Base-by-base conservation (phyloP, 1,140 invertebrate species). In the Ceratitis capitata region DNA sequence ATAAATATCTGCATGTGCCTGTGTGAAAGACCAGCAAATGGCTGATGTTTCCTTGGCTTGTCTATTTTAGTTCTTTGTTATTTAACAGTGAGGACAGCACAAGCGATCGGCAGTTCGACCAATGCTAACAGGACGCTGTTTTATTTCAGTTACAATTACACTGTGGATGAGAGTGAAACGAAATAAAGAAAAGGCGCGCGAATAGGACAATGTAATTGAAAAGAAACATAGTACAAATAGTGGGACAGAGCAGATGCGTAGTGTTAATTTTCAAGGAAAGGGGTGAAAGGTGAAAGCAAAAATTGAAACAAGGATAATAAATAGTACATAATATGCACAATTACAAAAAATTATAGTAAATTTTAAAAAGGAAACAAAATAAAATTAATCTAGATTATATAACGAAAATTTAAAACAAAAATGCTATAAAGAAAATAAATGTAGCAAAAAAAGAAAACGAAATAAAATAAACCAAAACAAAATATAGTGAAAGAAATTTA, bases 71-170 rank as follows among this genome's bases (percentile, higher is more conserved):
- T 78, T 35, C 39, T 32, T 35, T 35, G 61, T 19, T 69, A 14
- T 32, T 45, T 45, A 78, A n/a, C 19, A 78, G 69, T n/a, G 45
- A 16, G 69, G 35, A 45, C 69, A 78, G 16, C 32, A 12, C 39
- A 45, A 78, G 39, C 69, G 69, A 45, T 45, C 69, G 45, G 69
- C 69, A 78, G 39, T 16, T 12, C 32, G 19, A 78, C 69, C 39
- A 45, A n/a, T n/a, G n/a, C n/a, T 78, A 78, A 78, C 35, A 42
- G 39, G n/a, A 47, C 23, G 69, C 39, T 26, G 69, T 45, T n/a
- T n/a, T n/a, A n/a, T n/a, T 45, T 78, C 39, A 78, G 69, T 78
- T 78, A 32, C 69, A 78, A 23, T 78, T 45, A n/a, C 35, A 78
- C 69, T 78, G 69, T 78, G 32, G 39, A 10, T 23, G 69, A 78